phyloP scores from a whole-genome alignment of 2,797 vertebrate genomes.

The Molothrus aeneus region DNA sequence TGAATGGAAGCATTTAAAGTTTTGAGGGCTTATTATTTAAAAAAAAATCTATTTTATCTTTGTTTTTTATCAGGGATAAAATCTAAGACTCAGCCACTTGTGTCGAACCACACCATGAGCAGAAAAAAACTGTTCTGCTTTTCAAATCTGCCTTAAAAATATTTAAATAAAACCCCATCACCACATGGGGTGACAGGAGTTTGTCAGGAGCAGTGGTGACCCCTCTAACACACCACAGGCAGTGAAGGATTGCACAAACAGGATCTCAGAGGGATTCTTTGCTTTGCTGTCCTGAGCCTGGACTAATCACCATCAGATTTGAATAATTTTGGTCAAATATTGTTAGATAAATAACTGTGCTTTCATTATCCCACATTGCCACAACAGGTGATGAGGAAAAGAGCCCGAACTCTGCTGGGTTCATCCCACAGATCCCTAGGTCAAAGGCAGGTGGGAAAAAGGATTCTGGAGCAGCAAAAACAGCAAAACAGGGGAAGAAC shows the following conservation, averaged over 20 bases:
- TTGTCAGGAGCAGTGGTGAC: background rate
- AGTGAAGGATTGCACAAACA: background rate
- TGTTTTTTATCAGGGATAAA: background rate
- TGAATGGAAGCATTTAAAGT: background rate
- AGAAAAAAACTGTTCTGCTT: background rate
- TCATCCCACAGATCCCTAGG: background rate
- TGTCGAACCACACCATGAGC: rapidly evolving
- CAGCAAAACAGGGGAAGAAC: background rate
- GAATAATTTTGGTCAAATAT: background rate
- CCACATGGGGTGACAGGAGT: background rate
- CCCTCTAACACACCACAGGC: background rate
- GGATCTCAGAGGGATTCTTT: background rate
- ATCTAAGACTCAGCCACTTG: background rate
- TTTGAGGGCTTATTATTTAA: rapidly evolving
- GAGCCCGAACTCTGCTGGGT: background rate
- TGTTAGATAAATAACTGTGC: background rate
- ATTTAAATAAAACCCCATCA: background rate
- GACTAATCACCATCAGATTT: background rate
- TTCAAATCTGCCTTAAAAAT: background rate
- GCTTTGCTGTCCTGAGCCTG: background rate
- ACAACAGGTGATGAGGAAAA: rapidly evolving
- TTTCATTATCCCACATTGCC: background rate
- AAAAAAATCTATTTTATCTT: background rate
- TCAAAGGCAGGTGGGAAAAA: background rate
- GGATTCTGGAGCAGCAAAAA: background rate